Percentiles rank a stretch among this genome's conserved stretches.
phyloP scores from a whole-genome alignment of 2,113 vertebrate species.

The Leucopsar rothschildi region DNA sequence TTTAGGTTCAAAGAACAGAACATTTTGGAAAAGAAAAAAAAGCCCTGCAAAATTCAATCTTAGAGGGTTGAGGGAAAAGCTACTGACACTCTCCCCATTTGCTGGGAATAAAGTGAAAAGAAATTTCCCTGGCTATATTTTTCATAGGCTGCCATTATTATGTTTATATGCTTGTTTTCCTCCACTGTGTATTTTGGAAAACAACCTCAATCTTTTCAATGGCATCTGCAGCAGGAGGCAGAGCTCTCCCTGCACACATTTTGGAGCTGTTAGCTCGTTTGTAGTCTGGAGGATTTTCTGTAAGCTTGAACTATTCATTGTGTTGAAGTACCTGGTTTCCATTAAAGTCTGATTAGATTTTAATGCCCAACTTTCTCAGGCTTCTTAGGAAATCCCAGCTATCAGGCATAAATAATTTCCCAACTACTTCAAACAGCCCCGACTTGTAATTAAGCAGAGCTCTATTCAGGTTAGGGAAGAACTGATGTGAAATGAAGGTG shows the following conservation, averaged over 20 bases:
- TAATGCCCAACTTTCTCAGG: conserved; percentile 15
- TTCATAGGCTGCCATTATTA: conserved; percentile 47
- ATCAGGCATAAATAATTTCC: conserved; percentile 55
- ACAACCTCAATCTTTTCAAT: conserved; percentile 53
- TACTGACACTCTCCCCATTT: neutral
- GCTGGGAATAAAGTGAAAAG: conserved; percentile 12
- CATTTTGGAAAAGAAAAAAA: neutral
- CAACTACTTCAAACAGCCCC: neutral
- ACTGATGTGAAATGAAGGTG: conserved; percentile 14
- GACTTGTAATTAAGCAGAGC: conserved; percentile 25
- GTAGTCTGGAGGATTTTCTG: conserved; percentile 9
- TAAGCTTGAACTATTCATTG: conserved; percentile 38
- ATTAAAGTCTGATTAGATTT: conserved; percentile 59
- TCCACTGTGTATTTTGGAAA: conserved; percentile 50
- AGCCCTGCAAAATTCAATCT: conserved; percentile 20
- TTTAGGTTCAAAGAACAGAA: neutral
- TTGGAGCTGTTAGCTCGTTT: conserved; percentile 12
- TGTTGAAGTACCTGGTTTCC: conserved; percentile 42
- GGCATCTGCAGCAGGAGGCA: conserved; percentile 27
- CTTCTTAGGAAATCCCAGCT: conserved; percentile 39
- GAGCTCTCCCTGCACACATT: neutral
- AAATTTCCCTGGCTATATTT: conserved; percentile 34
- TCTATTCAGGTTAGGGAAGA: neutral
- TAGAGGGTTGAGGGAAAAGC: neutral
- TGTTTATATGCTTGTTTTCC: conserved; percentile 55